Conservation (phyloP, 2,113 vertebrate genomes). For the Ranitomeya variabilis region DNA sequence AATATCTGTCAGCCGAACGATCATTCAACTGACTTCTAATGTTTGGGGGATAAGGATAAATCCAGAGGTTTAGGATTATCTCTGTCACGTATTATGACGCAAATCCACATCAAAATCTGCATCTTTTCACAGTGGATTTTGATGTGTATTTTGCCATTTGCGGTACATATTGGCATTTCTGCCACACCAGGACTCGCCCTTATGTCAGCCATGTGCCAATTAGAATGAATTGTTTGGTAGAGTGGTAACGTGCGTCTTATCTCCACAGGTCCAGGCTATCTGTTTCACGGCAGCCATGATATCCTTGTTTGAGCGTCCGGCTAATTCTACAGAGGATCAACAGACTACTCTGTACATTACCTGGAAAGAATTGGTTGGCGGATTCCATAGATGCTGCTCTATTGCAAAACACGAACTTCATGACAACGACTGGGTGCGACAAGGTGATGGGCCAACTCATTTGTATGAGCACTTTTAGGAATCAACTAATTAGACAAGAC, state of each 20-base stretch:
- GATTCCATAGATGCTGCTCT: slow-evolving; percentile 75
- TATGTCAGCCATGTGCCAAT: neutral
- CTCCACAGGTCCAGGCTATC: slow-evolving; percentile 72
- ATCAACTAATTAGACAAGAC: neutral
- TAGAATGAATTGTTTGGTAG: neutral
- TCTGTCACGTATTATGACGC: too few species aligned
- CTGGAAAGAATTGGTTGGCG: slow-evolving; percentile 77
- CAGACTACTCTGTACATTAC: slow-evolving; percentile 69
- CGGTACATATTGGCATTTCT: too few species aligned
- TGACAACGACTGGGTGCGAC: slow-evolving; percentile 75
- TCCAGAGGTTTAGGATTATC: too few species aligned
- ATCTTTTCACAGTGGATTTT: too few species aligned
- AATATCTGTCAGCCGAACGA: too few species aligned
- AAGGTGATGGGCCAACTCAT: slow-evolving; percentile 68
- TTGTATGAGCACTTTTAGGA: neutral
- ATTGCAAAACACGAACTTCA: slow-evolving; percentile 72
- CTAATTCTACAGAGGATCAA: slow-evolving; percentile 61
- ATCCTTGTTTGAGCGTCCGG: slow-evolving; percentile 70
- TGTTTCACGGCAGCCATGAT: slow-evolving; percentile 72
- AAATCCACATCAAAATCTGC: too few species aligned
- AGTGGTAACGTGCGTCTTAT: neutral
- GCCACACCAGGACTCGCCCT: neutral
- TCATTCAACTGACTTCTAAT: too few species aligned
- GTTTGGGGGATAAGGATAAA: too few species aligned
- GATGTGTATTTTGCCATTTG: too few species aligned